A percentile compares a stretch with the other conserved stretches of the same genome.
phyloP scores from a whole-genome alignment of 1,140 invertebrate species.

The Parasteatoda tepidariorum region DNA sequence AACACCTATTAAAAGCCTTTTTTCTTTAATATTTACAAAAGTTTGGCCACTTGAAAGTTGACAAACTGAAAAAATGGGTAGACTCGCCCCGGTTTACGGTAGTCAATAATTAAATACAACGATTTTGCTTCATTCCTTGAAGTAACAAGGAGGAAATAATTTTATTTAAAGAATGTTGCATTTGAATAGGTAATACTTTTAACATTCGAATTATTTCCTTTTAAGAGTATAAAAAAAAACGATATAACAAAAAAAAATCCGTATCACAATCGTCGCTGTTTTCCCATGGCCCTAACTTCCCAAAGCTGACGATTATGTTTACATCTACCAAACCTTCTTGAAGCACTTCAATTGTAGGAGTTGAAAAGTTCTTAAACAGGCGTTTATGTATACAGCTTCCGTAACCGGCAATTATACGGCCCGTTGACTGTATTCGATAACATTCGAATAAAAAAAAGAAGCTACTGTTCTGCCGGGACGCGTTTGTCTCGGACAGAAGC shows the following conservation, averaged over 20 bases:
- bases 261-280: background rate
- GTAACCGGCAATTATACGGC: conserved; percentile 25
- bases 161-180: no score
- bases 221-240: conserved; percentile 7
- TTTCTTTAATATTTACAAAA: no score
- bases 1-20: no score
- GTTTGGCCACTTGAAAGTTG: no score
- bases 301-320: conserved; percentile 12
- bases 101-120: no score
- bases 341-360: conserved; percentile 4
- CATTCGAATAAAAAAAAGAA: conserved; percentile 11
- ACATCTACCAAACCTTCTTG: background rate
- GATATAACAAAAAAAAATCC: background rate
- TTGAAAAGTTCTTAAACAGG: background rate
- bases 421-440: conserved; percentile 10
- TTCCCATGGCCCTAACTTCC: conserved; percentile 28
- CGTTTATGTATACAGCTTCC: conserved; percentile 14
- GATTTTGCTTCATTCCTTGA: no score
- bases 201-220: no score
- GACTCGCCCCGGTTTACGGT: no score
- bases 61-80: no score
- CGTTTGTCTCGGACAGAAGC: background rate
- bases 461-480: conserved; percentile 1
- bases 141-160: no score
- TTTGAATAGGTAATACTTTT: no score